phyloP scores from a whole-genome alignment of 2,797 vertebrate species.

The Apodemus agrarius region DNA sequence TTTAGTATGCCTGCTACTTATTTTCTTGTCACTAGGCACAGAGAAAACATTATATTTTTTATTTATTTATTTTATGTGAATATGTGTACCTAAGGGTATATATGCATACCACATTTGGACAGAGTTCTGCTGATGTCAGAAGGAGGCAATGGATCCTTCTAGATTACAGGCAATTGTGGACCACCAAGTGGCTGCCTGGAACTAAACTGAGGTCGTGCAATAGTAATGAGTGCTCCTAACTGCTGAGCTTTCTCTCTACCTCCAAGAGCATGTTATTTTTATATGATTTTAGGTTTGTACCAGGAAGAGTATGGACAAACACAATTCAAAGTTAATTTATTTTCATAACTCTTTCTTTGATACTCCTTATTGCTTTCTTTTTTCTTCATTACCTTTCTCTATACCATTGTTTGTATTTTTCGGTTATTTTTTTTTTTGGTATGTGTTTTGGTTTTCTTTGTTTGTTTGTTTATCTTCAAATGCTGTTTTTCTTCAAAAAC shows the following conservation, averaged over 20 bases:
- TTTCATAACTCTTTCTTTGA: conserved; percentile 66
- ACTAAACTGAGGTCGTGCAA: no score
- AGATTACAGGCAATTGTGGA: not conserved
- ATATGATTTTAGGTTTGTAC: not conserved
- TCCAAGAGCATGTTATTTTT: not conserved
- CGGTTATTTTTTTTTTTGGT: not conserved
- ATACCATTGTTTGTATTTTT: no score
- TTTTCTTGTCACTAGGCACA: conserved; percentile 5
- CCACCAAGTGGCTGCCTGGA: not conserved
- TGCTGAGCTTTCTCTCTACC: not conserved
- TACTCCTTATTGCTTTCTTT: conserved; percentile 66
- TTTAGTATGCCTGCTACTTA: conserved; percentile 38
- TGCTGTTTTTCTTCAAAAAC: not conserved
- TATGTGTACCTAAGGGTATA: not conserved
- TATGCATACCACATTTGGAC: not conserved
- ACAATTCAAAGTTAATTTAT: conserved; percentile 71
- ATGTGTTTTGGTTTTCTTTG: not conserved
- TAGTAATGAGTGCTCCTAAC: not conserved
- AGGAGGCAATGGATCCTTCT: not conserved
- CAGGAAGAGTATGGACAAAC: conserved; percentile 48
- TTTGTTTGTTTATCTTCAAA: not conserved
- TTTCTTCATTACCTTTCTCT: conserved; percentile 22
- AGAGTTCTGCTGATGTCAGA: not conserved
- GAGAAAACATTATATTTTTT: not conserved
- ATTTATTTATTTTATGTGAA: not conserved